These are phyloP conservation scores for Cephus rjabovi DNA, from an alignment of 2,888 invertebrate genomes.

Conservation along the genomic window DNA sequence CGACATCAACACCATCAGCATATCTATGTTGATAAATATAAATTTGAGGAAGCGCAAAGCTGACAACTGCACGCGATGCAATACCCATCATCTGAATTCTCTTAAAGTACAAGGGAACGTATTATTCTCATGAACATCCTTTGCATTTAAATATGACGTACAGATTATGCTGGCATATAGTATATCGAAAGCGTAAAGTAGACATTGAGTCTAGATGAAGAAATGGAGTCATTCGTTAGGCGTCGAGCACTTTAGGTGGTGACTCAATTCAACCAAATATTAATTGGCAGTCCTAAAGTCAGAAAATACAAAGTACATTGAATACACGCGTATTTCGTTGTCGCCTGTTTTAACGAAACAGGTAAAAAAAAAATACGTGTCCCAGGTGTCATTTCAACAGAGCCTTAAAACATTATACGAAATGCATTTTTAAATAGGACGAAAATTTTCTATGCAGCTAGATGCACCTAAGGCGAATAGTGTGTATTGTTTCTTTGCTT, in stretches of 20 bases:
- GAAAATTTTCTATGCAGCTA: background rate
- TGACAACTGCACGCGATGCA: background rate
- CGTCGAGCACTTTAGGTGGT: background rate
- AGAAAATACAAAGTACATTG: background rate
- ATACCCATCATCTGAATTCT: background rate
- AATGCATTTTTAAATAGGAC: background rate
- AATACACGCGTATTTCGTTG: background rate
- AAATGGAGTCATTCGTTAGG: background rate
- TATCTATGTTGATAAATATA: background rate
- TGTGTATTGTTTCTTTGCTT: constrained; percentile 71
- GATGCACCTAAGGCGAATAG: constrained; percentile 60
- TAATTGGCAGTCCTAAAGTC: background rate
- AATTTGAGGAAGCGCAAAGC: background rate
- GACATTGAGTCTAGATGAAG: background rate
- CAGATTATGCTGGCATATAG: background rate
- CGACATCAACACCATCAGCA: background rate
- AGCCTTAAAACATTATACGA: background rate
- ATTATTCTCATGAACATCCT: background rate
- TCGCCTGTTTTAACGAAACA: background rate
- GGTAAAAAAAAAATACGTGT: background rate
- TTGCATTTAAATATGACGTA: background rate
- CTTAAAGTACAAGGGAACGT: background rate
- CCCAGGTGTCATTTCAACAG: background rate
- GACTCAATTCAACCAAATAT: background rate
- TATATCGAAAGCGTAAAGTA: background rate